Conservation (phyloP, 2,113 vertebrate species). For the Crypturellus undulatus region DNA sequence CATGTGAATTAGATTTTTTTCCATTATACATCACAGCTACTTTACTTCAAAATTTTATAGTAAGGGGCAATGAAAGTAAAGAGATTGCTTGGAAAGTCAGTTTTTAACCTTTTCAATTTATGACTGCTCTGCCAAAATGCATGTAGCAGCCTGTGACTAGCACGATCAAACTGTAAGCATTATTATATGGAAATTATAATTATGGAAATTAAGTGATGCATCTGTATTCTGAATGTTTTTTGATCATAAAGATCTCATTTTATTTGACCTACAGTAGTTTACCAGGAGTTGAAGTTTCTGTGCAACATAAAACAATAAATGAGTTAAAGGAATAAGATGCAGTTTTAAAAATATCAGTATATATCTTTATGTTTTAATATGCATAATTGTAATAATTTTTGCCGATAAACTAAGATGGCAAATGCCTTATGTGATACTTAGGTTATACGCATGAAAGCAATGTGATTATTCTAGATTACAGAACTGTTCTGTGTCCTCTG, state of each 20-base stretch:
- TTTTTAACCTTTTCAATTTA: not conserved
- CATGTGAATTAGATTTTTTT: not conserved
- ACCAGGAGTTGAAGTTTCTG: not conserved
- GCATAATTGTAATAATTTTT: not conserved
- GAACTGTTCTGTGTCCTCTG: conserved; percentile 69
- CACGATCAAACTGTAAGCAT: not conserved
- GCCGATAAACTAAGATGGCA: not conserved
- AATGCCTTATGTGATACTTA: conserved; percentile 40
- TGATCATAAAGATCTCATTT: not conserved
- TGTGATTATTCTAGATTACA: conserved; percentile 36
- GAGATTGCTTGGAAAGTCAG: not conserved
- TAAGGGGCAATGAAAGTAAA: not conserved
- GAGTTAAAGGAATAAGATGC: not conserved
- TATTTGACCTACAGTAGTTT: not conserved
- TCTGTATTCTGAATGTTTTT: not conserved
- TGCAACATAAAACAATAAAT: not conserved
- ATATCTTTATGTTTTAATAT: not conserved
- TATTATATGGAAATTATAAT: not conserved
- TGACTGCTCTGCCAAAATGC: not conserved
- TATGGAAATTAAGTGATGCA: not conserved
- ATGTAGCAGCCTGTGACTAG: not conserved
- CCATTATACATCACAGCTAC: not conserved
- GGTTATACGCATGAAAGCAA: conserved; percentile 39
- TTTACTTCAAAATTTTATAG: not conserved
- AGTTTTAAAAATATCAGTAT: not conserved